Evolutionary conservation across 2,113 vertebrate species (phyloP).

Genomic region (Sceloporus tristichus): DNA sequence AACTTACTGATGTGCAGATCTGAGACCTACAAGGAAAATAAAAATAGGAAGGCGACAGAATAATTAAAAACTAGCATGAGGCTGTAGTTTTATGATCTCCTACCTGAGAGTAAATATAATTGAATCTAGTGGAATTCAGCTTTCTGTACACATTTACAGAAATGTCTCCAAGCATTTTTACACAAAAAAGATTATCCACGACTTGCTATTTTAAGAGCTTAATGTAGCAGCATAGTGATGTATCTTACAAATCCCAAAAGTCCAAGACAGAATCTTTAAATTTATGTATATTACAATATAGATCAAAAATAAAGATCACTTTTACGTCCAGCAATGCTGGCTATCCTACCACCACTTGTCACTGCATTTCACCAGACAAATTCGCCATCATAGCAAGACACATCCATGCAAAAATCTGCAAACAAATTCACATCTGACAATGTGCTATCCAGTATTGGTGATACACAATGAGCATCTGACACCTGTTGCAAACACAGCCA

Average conservation of each 20-base stretch:
- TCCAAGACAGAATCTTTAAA: not conserved
- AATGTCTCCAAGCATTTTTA: too few relatives aligned
- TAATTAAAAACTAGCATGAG: not conserved
- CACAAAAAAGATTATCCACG: too few relatives aligned
- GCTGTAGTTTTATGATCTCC: too few relatives aligned
- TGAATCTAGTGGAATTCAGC: too few relatives aligned
- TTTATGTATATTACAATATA: not conserved
- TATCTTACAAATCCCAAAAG: not conserved
- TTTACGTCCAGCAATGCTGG: not conserved
- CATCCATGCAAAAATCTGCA: not conserved
- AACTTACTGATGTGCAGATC: constrained; percentile 97
- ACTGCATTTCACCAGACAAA: not conserved
- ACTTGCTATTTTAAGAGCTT: constrained; percentile 5
- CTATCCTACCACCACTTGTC: not conserved
- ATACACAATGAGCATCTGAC: not conserved
- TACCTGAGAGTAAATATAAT: too few relatives aligned
- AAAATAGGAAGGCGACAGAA: not conserved
- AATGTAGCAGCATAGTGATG: not conserved
- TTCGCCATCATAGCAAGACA: not conserved
- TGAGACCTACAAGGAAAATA: constrained; percentile 82
- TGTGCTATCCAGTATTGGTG: not conserved
- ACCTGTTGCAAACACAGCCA: not conserved
- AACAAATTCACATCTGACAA: not conserved
- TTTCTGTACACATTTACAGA: too few relatives aligned
- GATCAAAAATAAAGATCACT: not conserved